phyloP scores from a whole-genome alignment of 2,797 vertebrate genomes.

The Siniperca obscura region DNA sequence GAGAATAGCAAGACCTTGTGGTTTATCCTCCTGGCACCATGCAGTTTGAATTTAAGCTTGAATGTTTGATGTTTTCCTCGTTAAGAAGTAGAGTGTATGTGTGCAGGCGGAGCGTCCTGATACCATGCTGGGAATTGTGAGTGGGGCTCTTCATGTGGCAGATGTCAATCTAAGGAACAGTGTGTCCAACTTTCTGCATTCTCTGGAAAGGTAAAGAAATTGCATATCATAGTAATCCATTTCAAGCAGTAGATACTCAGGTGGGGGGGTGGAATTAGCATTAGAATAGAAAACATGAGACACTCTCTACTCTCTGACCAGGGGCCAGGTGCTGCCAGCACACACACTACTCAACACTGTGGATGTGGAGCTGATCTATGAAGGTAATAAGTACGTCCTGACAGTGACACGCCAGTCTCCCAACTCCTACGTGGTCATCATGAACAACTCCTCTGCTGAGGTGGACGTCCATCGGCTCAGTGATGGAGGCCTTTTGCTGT shows the following conservation, averaged over 20 bases:
- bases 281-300: neutral
- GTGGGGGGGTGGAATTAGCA: no score
- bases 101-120: slow-evolving; percentile 95
- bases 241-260: neutral
- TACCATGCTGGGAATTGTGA: slow-evolving; percentile 96
- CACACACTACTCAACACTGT: slow-evolving; percentile 96
- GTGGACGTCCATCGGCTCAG: slow-evolving; percentile 97
- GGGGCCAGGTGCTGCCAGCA: slow-evolving; percentile 96
- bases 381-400: slow-evolving; percentile 93
- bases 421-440: slow-evolving; percentile 97
- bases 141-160: slow-evolving; percentile 96
- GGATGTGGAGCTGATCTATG: slow-evolving; percentile 96
- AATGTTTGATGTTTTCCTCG: slow-evolving; percentile 4
- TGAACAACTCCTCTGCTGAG: slow-evolving; percentile 93
- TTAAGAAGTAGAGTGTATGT: slow-evolving; percentile 12
- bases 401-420: slow-evolving; percentile 98
- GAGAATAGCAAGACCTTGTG: neutral
- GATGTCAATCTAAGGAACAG: slow-evolving; percentile 95
- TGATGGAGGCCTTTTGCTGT: slow-evolving; percentile 94
- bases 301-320: slow-evolving; percentile 58
- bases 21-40: neutral
- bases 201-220: slow-evolving; percentile 92
- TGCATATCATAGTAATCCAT: neutral
- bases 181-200: slow-evolving; percentile 97
- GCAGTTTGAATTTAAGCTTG: neutral